These are phyloP conservation scores for Stratiolaelaps scimitus DNA, from an alignment of 1,140 invertebrate species.

Conservation along the genomic window DNA sequence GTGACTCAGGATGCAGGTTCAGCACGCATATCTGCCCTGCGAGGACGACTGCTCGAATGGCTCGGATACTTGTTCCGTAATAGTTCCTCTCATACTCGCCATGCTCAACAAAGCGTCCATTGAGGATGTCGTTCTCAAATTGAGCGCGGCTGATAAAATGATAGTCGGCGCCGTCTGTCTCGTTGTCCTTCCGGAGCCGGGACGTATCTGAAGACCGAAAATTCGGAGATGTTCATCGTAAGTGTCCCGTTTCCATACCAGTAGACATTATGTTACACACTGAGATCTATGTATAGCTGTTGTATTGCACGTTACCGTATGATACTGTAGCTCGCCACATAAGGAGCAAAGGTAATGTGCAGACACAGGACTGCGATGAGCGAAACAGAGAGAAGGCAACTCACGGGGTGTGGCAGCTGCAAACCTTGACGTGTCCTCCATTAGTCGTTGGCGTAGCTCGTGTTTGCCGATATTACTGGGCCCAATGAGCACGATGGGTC, in stretches of 20 bases:
- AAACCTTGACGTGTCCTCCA: slow-evolving; percentile 47
- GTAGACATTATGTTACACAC: too few relatives aligned
- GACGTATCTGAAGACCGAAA: slow-evolving; percentile 43
- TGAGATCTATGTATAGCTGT: too few relatives aligned
- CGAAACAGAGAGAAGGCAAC: slow-evolving; percentile 32
- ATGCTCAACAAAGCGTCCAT: slow-evolving; percentile 46
- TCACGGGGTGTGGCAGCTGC: slow-evolving; percentile 48
- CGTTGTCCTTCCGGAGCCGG: slow-evolving; percentile 41
- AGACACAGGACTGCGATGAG: neutral
- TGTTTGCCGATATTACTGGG: slow-evolving; percentile 47
- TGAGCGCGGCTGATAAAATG: slow-evolving; percentile 45
- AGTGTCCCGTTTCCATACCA: neutral
- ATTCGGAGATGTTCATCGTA: neutral
- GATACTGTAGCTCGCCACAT: too few relatives aligned
- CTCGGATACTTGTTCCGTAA: slow-evolving; percentile 47
- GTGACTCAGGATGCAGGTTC: slow-evolving; percentile 42
- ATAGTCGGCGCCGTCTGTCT: slow-evolving; percentile 47
- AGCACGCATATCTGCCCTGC: slow-evolving; percentile 46
- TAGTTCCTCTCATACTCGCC: slow-evolving; percentile 48
- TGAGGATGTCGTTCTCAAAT: slow-evolving; percentile 44
- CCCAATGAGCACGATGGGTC: slow-evolving; percentile 49
- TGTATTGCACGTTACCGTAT: too few relatives aligned
- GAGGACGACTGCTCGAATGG: slow-evolving; percentile 46
- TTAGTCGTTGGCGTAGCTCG: slow-evolving; percentile 45
- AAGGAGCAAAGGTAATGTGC: neutral